phyloP scores from a whole-genome alignment of 35 echinoderm and acorn worm genomes.

The Ophiothrix spiculata region DNA sequence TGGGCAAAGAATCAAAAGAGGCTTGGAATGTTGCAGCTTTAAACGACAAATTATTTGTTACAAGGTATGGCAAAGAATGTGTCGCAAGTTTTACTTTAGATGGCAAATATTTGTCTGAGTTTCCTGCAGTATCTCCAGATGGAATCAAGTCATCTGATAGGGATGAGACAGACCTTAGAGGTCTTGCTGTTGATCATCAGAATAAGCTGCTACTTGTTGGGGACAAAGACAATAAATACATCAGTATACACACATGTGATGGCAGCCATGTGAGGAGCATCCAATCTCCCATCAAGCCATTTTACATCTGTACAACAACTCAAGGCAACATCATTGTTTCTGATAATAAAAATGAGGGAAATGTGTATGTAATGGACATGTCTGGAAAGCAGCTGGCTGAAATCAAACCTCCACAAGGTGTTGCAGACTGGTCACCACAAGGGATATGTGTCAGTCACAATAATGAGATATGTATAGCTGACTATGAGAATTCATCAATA shows the following conservation, averaged over 20 bases:
- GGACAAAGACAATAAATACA: not conserved
- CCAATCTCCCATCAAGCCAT: not conserved
- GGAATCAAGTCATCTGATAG: not conserved
- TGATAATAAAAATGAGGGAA: not conserved
- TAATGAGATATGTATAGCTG: not conserved
- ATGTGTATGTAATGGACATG: not conserved
- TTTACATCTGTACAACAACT: not conserved
- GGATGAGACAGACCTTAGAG: not conserved
- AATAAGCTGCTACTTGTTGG: not conserved
- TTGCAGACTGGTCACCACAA: not conserved
- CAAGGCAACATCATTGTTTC: not conserved
- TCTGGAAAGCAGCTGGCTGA: not conserved
- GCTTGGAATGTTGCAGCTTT: not conserved
- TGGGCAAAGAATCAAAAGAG: not conserved
- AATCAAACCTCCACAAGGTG: not conserved
- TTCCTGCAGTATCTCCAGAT: not conserved
- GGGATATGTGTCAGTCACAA: not conserved
- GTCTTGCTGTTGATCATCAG: not conserved
- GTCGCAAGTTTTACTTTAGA: not conserved
- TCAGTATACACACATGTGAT: not conserved
- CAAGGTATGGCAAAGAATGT: not conserved
- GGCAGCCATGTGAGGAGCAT: not conserved
- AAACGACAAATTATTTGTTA: not conserved
- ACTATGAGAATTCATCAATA: not conserved
- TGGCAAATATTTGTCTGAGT: not conserved